Conservation (phyloP, 2,113 vertebrate species). For the Opisthocomus hoazin region DNA sequence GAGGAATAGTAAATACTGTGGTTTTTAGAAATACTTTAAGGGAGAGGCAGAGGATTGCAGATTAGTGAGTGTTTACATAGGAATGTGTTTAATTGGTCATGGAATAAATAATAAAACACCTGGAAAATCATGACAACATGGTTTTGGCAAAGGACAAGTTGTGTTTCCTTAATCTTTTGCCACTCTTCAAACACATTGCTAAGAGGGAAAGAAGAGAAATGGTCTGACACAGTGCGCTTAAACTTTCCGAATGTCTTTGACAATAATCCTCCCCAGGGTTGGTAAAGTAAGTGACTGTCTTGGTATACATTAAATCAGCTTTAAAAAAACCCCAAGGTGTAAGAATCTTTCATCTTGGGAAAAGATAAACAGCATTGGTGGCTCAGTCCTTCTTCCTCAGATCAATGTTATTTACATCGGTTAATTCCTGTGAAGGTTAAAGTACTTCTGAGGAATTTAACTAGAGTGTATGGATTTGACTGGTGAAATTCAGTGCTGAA, state of each 20-base stretch:
- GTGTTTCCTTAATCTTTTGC: not conserved
- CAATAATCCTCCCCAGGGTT: not conserved
- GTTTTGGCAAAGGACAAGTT: not conserved
- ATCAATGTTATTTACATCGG: not conserved
- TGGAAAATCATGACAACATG: not conserved
- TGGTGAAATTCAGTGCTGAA: not conserved
- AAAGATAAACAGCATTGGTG: not conserved
- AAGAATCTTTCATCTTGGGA: not conserved
- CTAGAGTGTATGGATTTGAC: not conserved
- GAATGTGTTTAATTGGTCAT: not conserved
- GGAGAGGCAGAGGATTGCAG: not conserved
- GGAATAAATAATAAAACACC: not conserved
- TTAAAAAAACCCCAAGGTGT: not conserved
- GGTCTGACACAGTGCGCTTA: not conserved
- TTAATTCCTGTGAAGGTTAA: not conserved
- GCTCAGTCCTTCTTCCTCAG: not conserved
- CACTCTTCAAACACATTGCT: not conserved
- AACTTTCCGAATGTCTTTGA: not conserved
- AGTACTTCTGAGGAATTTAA: not conserved
- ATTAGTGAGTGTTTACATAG: not conserved
- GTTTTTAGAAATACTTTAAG: not conserved
- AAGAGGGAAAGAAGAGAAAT: not conserved
- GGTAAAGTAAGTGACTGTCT: not conserved
- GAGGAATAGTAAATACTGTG: not conserved
- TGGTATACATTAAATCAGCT: not conserved